Evolutionary conservation across 2,888 invertebrate genomes (phyloP), one percentile per base, ranked within the genome.

Genomic region (Octonoba sinensis): DNA sequence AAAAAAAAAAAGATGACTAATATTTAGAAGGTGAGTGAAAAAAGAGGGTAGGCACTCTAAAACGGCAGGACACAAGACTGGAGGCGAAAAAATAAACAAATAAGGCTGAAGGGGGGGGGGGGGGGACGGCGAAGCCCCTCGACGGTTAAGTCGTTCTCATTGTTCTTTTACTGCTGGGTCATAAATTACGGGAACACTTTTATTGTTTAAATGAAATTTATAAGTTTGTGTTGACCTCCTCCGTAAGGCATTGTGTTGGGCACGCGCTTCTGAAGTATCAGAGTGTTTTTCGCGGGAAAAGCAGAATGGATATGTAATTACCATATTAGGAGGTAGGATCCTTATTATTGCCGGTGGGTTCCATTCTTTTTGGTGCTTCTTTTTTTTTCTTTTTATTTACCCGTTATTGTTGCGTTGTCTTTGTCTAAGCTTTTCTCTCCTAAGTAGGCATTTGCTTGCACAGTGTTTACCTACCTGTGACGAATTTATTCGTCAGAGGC

Each of bases 151-250:
- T 64, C 66, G 64, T 65, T 66, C 73, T 70, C 59, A 81, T 81
- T 81, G 81, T 81, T 81, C 81, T 79, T 79, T 79, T 79, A 79
- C 79, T 57, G 81, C 81, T 47, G 46, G 16, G 81, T 69, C 56
- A 81, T 81, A 81, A 81, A 81, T 81, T 74, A 81, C 74, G 74
- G 56, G 62, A 51, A 57, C 72, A 66, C 69, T 73, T 74, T 81
- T 81, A 81, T 81, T 81, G 74, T 81, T 74, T 73, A 67, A 77
- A 73, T 66, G 79, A 79, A 79, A 79, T 79, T 79, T 79, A 79
- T 79, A 67, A 73, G 67, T 66, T 62, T 64, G 57, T 69, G 73
- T 81, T 81, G 81, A 81, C 81, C 81, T 81, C 79, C 56, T 60
- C 60, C 49, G 54, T 46, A 60, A 70, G 77, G 77, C 64, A 77